These are phyloP conservation scores for Syrrhaptes paradoxus DNA, from an alignment of 2,113 vertebrate species.

Conservation along the genomic window DNA sequence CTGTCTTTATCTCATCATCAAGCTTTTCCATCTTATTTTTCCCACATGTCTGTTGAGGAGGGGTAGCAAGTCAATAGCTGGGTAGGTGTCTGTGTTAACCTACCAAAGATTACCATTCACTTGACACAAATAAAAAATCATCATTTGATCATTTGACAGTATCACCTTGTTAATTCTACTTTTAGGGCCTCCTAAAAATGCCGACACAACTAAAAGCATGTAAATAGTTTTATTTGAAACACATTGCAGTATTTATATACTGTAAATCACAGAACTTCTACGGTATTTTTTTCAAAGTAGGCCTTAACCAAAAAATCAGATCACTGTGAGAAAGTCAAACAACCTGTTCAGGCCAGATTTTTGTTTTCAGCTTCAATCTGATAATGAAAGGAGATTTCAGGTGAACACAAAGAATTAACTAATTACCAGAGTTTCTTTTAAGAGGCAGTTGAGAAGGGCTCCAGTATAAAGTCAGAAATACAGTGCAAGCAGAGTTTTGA, in stretches of 20 bases:
- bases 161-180: background rate
- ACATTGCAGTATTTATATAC: background rate
- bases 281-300: background rate
- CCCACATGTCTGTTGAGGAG: background rate
- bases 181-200: background rate
- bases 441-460: background rate
- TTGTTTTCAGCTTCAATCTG: constrained; percentile 12
- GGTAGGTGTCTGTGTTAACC: background rate
- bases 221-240: background rate
- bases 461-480: background rate
- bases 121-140: background rate
- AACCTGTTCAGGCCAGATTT: background rate
- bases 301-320: background rate
- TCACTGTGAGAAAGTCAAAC: background rate
- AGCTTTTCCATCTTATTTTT: background rate
- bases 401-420: constrained; percentile 36
- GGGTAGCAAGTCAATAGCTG: background rate
- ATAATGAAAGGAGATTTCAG: background rate
- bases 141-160: background rate
- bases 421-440: constrained; percentile 18
- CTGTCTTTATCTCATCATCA: background rate
- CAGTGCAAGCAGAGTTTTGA: background rate
- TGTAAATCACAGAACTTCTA: background rate
- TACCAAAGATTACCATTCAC: background rate
- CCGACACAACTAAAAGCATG: background rate